Evolutionary conservation across 2,113 vertebrate species (phyloP).

Genomic region (Antechinus flavipes): DNA sequence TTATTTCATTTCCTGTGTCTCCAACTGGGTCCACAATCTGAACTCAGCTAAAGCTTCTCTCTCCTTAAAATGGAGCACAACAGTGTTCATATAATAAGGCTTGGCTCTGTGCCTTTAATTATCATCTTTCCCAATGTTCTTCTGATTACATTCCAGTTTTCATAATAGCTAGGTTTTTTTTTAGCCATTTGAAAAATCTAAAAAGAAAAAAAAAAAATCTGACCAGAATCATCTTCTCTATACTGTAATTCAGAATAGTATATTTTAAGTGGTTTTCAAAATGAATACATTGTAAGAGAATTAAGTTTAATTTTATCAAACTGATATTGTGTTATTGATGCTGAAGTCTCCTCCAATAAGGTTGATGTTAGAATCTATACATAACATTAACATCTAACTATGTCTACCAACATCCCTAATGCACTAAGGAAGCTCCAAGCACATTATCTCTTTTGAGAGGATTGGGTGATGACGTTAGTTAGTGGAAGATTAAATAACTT

Average conservation of each 20-base stretch:
- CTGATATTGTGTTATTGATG: not conserved
- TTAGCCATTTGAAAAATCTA: slow-evolving; percentile 3
- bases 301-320: not conserved
- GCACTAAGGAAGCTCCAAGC: slow-evolving; percentile 67
- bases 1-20: not conserved
- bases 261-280: not conserved
- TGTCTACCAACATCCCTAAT: slow-evolving; percentile 44
- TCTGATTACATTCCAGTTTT: slow-evolving; percentile 20
- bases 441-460: slow-evolving; percentile 72
- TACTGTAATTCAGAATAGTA: not conserved
- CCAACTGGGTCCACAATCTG: not conserved
- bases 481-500: slow-evolving; percentile 75
- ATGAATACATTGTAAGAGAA: not conserved
- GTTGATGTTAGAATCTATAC: slow-evolving; percentile 21
- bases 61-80: not conserved
- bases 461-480: slow-evolving; percentile 71
- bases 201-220: slow-evolving; percentile 24
- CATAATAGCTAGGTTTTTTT: not conserved
- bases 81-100: not conserved
- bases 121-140: not conserved
- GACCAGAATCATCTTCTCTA: not conserved
- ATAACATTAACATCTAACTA: slow-evolving; percentile 58
- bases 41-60: not conserved
- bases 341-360: slow-evolving; percentile 42
- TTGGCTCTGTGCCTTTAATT: slow-evolving; percentile 50